A percentile compares a stretch with the other conserved stretches of the same genome.
Conservation (phyloP, 2,888 invertebrate species). For the Colostygia pectinataria region DNA sequence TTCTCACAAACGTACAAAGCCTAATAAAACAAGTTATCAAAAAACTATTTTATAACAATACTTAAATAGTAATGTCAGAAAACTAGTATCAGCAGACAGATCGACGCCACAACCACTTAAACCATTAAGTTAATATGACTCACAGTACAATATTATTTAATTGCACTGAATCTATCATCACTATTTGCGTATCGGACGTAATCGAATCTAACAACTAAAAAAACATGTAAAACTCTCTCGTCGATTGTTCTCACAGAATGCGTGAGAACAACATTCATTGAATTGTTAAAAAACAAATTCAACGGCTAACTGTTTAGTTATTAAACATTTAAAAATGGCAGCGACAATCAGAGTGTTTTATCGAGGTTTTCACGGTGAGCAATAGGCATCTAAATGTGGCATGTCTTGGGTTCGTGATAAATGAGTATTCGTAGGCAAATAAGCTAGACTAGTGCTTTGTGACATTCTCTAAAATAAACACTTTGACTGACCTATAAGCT, state of each 20-base stretch:
- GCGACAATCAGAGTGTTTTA: slow-evolving; percentile 41
- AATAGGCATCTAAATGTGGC: not conserved
- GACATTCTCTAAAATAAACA: too few relatives aligned
- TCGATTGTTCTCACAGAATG: slow-evolving; percentile 69
- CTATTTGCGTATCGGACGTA: slow-evolving; percentile 67
- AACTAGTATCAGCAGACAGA: slow-evolving; percentile 28
- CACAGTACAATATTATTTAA: slow-evolving; percentile 34
- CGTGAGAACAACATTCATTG: slow-evolving; percentile 74
- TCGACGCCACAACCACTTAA: slow-evolving; percentile 32
- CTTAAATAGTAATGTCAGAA: slow-evolving; percentile 18
- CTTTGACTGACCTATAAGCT: too few relatives aligned
- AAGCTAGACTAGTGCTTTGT: too few relatives aligned
- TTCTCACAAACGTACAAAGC: slow-evolving; percentile 9
- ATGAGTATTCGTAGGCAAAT: too few relatives aligned
- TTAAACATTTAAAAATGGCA: slow-evolving; percentile 70
- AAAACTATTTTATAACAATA: slow-evolving; percentile 21
- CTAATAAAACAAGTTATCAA: slow-evolving; percentile 18
- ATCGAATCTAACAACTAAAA: slow-evolving; percentile 57
- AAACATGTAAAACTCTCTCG: slow-evolving; percentile 57
- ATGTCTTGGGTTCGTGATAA: not conserved
- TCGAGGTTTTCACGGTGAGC: slow-evolving; percentile 29
- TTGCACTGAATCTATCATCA: slow-evolving; percentile 43
- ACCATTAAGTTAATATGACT: slow-evolving; percentile 36
- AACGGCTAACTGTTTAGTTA: slow-evolving; percentile 68
- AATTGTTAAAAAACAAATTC: slow-evolving; percentile 44